Base-by-base conservation (phyloP, 1,140 invertebrate species). In the Conopomorpha cramerella region DNA sequence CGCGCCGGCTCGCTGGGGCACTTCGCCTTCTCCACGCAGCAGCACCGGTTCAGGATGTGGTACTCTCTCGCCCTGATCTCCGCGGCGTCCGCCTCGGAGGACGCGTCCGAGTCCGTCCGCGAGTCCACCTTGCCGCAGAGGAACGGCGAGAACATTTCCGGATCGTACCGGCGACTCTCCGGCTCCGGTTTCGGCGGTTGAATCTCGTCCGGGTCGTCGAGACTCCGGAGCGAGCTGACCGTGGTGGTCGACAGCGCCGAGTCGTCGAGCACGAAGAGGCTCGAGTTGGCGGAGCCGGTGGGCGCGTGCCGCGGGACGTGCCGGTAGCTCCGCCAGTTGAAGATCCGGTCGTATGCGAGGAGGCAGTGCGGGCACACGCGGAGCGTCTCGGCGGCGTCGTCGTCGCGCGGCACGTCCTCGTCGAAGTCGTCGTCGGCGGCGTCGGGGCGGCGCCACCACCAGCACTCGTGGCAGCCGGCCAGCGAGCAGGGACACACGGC, bases 241-340 rank as follows among this genome's bases (percentile, higher is more conserved):
- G 77, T 72, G 1, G 78, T 79, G 4, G 77, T 73, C 1, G 76
- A 78, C 14, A 77, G 46, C 51, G 49, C 78, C 44, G 37, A 78
- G 48, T 78, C 81, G 44, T 84, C 82, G 2, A 83, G 54, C 0
- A 86, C 62, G 48, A 86, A 81, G 2, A 83, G 51, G 38, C 82
- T 83, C 10, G 78, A 81, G 1, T 84, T 83, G 11, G 84, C 84
- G 6, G 82, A 82, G 30, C 78, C 81, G 40, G 35, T 26, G 27
- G 19, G 17, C 39, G 39, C n/a, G 35, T 19, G 33, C 29, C 30
- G n/a, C n/a, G n/a, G n/a, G n/a, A n/a, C n/a, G n/a, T n/a, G n/a
- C n/a, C 33, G 34, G 45, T 29, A 30, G 36, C 36, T 6, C 38
- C 38, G 15, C 47, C 42, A 37, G 36, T 51, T 49, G 37, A 67